Evolutionary conservation across 2,888 invertebrate species (phyloP).

Genomic region (Hemicrepidius hirtus): DNA sequence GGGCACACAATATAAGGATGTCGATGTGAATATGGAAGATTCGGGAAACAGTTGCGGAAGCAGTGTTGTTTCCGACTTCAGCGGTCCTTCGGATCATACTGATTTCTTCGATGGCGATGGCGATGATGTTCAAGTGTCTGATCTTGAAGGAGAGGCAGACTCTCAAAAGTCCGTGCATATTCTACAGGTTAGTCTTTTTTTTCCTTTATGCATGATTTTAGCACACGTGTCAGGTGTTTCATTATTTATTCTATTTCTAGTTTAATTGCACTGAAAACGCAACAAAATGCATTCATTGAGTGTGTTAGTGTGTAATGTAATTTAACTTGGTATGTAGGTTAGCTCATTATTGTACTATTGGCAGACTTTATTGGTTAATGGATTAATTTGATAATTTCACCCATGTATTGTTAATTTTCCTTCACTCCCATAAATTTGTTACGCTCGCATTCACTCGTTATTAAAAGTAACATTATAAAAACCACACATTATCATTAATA

Average conservation of each 20-base stretch:
- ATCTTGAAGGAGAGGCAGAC: constrained; percentile 75
- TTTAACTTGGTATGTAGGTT: constrained; percentile 32
- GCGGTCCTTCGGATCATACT: constrained; percentile 67
- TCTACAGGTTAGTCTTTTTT: constrained; percentile 66
- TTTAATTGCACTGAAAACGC: constrained; percentile 20
- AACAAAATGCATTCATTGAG: constrained; percentile 24
- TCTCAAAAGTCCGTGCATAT: constrained; percentile 67
- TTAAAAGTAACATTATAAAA: no score
- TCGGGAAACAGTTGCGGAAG: constrained; percentile 72
- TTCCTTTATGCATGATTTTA: neutral
- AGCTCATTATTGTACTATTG: neutral
- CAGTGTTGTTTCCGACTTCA: constrained; percentile 70
- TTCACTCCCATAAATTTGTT: neutral
- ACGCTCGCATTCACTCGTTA: neutral
- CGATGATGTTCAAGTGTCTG: constrained; percentile 76
- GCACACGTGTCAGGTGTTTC: constrained; percentile 39
- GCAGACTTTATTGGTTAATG: constrained; percentile 1
- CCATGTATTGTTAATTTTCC: neutral
- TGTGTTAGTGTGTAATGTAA: constrained; percentile 35
- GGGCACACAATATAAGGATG: constrained; percentile 69
- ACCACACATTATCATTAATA: neutral
- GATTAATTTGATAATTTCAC: neutral
- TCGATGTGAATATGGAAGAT: constrained; percentile 69
- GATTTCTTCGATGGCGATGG: constrained; percentile 77
- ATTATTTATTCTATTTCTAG: constrained; percentile 16